Conservation (phyloP, 2,888 invertebrate species). For the Allacma fusca region DNA sequence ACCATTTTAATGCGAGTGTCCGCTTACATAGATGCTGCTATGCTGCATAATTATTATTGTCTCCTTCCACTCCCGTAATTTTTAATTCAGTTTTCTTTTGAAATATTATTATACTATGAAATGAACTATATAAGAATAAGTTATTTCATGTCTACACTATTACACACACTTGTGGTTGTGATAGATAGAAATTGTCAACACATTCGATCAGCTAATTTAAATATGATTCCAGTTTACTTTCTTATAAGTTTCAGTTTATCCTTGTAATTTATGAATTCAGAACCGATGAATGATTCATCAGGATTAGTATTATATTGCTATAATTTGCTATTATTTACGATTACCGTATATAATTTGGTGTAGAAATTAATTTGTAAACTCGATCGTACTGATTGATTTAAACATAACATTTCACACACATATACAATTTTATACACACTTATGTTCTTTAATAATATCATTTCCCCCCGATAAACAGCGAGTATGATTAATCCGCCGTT, state of each 20-base stretch:
- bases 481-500: too few species aligned
- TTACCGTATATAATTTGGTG: not conserved
- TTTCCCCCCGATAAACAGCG: too few species aligned
- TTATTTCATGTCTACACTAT: not conserved
- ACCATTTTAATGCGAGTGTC: not conserved
- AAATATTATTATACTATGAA: too few species aligned
- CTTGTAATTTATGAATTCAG: slow-evolving; percentile 4
- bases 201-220: not conserved
- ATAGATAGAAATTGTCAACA: not conserved
- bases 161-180: not conserved
- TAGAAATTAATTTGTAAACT: not conserved
- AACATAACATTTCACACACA: too few species aligned
- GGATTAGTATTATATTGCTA: not conserved
- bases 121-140: not conserved
- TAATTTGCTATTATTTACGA: not conserved
- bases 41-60: not conserved
- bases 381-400: too few species aligned
- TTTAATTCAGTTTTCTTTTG: too few species aligned
- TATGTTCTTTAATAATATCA: too few species aligned
- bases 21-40: not conserved
- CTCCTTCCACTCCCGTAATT: not conserved
- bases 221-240: not conserved
- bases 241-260: not conserved
- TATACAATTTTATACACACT: too few species aligned
- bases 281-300: not conserved